Evolutionary conservation across 1,140 invertebrate species (phyloP).

Genomic region (Lithobius niger): DNA sequence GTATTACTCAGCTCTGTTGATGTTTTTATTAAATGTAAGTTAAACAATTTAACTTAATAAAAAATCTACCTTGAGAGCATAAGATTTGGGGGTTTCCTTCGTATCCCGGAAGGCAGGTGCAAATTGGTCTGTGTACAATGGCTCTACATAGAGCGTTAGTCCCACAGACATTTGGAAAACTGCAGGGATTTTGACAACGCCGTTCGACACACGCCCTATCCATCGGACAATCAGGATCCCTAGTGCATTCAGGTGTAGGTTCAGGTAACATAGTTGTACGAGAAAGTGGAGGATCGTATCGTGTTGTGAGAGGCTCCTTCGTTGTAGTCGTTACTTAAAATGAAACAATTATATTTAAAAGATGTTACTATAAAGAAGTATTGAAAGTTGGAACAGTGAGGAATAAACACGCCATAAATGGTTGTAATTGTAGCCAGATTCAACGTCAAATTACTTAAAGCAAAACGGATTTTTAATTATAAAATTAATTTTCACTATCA

Average conservation of each 20-base stretch:
- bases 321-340: constrained; percentile 53
- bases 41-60: too few species aligned
- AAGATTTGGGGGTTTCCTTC: constrained; percentile 43
- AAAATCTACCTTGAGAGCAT: constrained; percentile 29
- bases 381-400: too few species aligned
- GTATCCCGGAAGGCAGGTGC: constrained; percentile 49
- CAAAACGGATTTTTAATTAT: too few species aligned
- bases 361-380: too few species aligned
- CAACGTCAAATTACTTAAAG: too few species aligned
- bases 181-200: constrained; percentile 73
- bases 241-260: constrained; percentile 72
- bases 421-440: too few species aligned
- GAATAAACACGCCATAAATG: too few species aligned
- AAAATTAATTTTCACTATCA: too few species aligned
- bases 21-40: too few species aligned
- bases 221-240: constrained; percentile 75
- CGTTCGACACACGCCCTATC: constrained; percentile 78
- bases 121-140: constrained; percentile 63
- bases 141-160: constrained; percentile 73
- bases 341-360: too few species aligned
- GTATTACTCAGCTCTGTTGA: too few species aligned
- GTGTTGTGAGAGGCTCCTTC: constrained; percentile 37
- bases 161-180: constrained; percentile 69
- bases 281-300: constrained; percentile 12
- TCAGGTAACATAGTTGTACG: constrained; percentile 1